phyloP scores from a whole-genome alignment of 2,888 invertebrate species.

The Andrena camellia region DNA sequence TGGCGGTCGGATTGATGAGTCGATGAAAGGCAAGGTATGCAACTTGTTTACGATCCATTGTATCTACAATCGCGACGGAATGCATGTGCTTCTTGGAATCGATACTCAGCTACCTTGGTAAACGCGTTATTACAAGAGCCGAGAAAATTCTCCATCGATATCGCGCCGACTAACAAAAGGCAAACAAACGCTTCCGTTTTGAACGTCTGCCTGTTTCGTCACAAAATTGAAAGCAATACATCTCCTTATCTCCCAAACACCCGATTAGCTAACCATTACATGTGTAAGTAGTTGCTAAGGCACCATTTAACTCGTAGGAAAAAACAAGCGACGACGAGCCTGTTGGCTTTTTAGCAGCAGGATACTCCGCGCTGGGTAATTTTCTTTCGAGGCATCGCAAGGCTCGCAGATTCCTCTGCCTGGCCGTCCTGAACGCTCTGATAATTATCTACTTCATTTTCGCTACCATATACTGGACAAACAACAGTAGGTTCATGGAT shows the following conservation, averaged over 20 bases:
- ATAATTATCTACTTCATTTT: constrained; percentile 76
- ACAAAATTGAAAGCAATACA: background rate
- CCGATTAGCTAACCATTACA: background rate
- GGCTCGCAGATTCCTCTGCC: constrained; percentile 49
- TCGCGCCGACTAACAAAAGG: background rate
- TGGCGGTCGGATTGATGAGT: background rate
- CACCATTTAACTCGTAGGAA: constrained; percentile 10
- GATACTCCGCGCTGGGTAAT: constrained; percentile 49
- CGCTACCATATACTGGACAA: constrained; percentile 78
- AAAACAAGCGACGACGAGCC: constrained; percentile 23
- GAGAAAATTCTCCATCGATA: background rate
- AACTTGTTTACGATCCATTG: background rate
- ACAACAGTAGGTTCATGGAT: constrained; percentile 65
- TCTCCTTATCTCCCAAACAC: background rate
- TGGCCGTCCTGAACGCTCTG: constrained; percentile 70
- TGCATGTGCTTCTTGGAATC: background rate
- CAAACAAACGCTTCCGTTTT: too few species aligned
- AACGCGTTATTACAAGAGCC: background rate
- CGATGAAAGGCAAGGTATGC: constrained; percentile 29
- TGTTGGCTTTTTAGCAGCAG: constrained; percentile 29
- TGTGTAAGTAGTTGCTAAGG: background rate
- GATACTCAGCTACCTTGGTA: background rate
- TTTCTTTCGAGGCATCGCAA: constrained; percentile 64
- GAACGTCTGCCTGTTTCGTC: too few species aligned
- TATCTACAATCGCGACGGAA: background rate